Percentiles rank a stretch among this genome's conserved stretches.
Evolutionary conservation across 2,888 invertebrate species (phyloP).

Genomic region (Dryococelus australis): DNA sequence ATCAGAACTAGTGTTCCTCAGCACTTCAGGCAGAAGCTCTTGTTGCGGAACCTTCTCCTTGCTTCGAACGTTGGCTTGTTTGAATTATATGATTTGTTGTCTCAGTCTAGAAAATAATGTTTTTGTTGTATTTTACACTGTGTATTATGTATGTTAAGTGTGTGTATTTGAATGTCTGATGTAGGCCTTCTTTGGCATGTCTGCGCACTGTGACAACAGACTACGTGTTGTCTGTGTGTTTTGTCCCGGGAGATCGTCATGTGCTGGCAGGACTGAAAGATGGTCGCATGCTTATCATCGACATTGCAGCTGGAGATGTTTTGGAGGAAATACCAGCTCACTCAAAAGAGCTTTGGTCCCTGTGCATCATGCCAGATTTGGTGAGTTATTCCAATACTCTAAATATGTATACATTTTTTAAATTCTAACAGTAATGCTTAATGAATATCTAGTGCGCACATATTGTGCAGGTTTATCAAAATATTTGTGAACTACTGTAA

Average conservation of each 20-base stretch:
- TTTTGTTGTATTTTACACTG: no score
- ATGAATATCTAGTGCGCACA: no score
- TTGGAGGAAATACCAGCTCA: conserved; percentile 81
- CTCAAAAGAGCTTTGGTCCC: conserved; percentile 76
- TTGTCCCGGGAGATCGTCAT: conserved; percentile 92
- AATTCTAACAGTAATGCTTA: no score
- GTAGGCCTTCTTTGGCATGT: conserved; percentile 68
- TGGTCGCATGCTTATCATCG: conserved; percentile 83
- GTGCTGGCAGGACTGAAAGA: conserved; percentile 86
- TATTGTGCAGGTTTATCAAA: no score
- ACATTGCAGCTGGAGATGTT: conserved; percentile 81
- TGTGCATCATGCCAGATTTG: conserved; percentile 77
- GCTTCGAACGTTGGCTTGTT: no score
- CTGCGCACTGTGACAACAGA: conserved; percentile 72
- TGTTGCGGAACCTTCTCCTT: no score
- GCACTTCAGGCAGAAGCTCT: no score
- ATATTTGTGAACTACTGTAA: no score
- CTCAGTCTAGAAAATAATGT: no score
- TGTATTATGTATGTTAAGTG: no score
- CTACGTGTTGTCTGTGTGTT: conserved; percentile 72
- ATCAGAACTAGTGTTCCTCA: no score
- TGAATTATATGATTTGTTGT: no score
- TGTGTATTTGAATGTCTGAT: background rate
- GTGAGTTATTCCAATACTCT: conserved; percentile 24
- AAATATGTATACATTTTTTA: background rate